These are phyloP conservation scores for Thera britannica DNA, from an alignment of 2,888 invertebrate species.

Conservation along the genomic window DNA sequence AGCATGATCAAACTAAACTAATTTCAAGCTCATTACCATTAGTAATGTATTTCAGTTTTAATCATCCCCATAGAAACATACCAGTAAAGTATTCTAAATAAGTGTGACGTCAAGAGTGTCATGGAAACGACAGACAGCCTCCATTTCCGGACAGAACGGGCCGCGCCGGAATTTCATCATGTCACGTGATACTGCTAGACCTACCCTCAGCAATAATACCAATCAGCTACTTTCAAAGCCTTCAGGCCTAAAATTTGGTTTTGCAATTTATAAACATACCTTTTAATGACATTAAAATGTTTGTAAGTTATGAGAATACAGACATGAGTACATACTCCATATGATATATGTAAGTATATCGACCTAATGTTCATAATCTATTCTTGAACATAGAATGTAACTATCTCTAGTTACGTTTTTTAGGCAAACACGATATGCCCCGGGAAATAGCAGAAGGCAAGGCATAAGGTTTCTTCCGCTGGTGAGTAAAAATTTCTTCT, in stretches of 20 bases:
- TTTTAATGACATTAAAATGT: too few species aligned
- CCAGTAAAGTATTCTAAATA: slow-evolving; percentile 14
- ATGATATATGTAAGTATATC: too few species aligned
- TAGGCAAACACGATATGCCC: neutral
- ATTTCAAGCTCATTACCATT: too few species aligned
- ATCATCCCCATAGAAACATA: neutral
- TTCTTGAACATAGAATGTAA: too few species aligned
- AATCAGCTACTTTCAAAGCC: neutral
- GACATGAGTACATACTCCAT: too few species aligned
- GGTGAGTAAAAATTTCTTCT: neutral
- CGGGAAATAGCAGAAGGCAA: slow-evolving; percentile 16
- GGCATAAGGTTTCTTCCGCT: slow-evolving; percentile 16
- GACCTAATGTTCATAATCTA: too few species aligned
- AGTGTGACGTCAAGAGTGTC: slow-evolving; percentile 30
- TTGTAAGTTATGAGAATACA: too few species aligned
- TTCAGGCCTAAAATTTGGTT: too few species aligned
- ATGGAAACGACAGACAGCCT: slow-evolving; percentile 55
- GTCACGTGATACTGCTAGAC: slow-evolving; percentile 47
- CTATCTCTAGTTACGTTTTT: too few species aligned
- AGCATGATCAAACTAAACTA: neutral
- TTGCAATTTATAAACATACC: too few species aligned
- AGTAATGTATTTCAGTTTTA: neutral
- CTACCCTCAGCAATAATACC: neutral
- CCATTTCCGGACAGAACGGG: slow-evolving; percentile 65
- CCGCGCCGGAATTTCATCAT: slow-evolving; percentile 53